These are phyloP conservation scores for Drosophila nikananu DNA, from an alignment of 1,140 invertebrate genomes.

Conservation along the genomic window DNA sequence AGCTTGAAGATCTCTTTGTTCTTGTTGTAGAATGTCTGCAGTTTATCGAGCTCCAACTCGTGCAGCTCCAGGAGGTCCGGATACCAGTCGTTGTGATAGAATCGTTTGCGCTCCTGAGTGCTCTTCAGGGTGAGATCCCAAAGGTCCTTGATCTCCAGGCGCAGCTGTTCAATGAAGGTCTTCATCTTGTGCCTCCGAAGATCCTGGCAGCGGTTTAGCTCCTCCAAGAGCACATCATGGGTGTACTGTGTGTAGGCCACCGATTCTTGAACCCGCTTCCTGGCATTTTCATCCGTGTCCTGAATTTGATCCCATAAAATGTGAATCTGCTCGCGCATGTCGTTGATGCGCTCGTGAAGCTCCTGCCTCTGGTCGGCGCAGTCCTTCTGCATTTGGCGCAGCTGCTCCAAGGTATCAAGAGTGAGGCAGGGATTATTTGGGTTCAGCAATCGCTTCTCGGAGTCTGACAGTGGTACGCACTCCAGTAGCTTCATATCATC, in stretches of 20 bases:
- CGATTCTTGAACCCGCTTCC: slow-evolving; percentile 24
- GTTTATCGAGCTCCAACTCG: slow-evolving; percentile 90
- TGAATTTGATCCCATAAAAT: slow-evolving; percentile 88
- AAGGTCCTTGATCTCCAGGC: slow-evolving; percentile 88
- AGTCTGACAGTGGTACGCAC: slow-evolving; percentile 37
- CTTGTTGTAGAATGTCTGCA: slow-evolving; percentile 89
- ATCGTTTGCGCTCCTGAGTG: slow-evolving; percentile 87
- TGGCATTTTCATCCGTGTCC: slow-evolving; percentile 47
- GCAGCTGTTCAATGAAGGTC: slow-evolving; percentile 89
- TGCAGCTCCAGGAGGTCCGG: slow-evolving; percentile 92
- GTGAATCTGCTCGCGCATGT: slow-evolving; percentile 86
- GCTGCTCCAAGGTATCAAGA: slow-evolving; percentile 40
- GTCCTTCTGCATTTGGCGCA: slow-evolving; percentile 44
- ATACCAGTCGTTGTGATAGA: slow-evolving; percentile 88
- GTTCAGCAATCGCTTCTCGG: slow-evolving; percentile 59
- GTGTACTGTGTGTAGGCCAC: slow-evolving; percentile 84
- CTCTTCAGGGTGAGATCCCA: slow-evolving; percentile 91
- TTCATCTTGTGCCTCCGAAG: slow-evolving; percentile 89
- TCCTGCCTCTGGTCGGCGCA: slow-evolving; percentile 67
- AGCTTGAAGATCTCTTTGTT: slow-evolving; percentile 90
- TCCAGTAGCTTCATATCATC: slow-evolving; percentile 50
- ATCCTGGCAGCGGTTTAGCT: slow-evolving; percentile 88
- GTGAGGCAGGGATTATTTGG: slow-evolving; percentile 57
- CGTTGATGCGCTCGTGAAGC: slow-evolving; percentile 80
- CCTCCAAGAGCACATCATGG: slow-evolving; percentile 86